phyloP scores from a whole-genome alignment of 2,797 vertebrate genomes.

The Furcifer pardalis region DNA sequence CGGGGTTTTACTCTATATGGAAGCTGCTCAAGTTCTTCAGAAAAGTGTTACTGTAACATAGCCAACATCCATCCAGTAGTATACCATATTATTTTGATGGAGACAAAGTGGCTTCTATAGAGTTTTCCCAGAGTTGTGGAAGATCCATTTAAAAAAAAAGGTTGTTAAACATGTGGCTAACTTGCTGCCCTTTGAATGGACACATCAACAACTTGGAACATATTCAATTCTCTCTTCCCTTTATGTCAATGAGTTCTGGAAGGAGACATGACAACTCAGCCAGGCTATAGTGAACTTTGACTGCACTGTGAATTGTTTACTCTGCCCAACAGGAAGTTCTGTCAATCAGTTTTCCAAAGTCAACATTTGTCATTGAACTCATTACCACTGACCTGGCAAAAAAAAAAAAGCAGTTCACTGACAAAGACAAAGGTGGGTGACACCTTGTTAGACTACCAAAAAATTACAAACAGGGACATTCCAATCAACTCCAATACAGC shows the following conservation, averaged over 20 bases:
- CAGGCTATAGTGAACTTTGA: constrained; percentile 61
- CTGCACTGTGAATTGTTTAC: constrained; percentile 53
- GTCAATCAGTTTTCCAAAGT: constrained; percentile 53
- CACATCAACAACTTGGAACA: constrained; percentile 52
- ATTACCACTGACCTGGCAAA: constrained; percentile 38
- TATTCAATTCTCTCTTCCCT: constrained; percentile 10
- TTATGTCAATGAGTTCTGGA: constrained; percentile 53
- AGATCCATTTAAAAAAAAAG: constrained; percentile 54
- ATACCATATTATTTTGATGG: constrained; percentile 25
- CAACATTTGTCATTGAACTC: constrained; percentile 49
- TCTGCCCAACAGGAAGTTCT: constrained; percentile 4
- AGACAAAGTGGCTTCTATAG: not conserved
- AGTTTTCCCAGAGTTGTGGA: constrained; percentile 16
- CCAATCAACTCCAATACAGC: too few species aligned
- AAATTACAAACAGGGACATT: too few species aligned
- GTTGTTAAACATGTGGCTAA: constrained; percentile 58
- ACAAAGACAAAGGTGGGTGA: not conserved
- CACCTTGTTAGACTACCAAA: too few species aligned
- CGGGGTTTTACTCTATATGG: too few species aligned
- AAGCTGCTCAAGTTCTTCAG: not conserved
- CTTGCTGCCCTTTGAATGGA: constrained; percentile 67
- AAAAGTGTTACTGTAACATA: not conserved
- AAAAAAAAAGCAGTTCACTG: constrained; percentile 33
- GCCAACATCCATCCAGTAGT: constrained; percentile 15
- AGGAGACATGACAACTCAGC: constrained; percentile 56